Evolutionary conservation across 2,113 vertebrate species (phyloP), one percentile per base, ranked within the genome.

Genomic region (Zapornia atra): DNA sequence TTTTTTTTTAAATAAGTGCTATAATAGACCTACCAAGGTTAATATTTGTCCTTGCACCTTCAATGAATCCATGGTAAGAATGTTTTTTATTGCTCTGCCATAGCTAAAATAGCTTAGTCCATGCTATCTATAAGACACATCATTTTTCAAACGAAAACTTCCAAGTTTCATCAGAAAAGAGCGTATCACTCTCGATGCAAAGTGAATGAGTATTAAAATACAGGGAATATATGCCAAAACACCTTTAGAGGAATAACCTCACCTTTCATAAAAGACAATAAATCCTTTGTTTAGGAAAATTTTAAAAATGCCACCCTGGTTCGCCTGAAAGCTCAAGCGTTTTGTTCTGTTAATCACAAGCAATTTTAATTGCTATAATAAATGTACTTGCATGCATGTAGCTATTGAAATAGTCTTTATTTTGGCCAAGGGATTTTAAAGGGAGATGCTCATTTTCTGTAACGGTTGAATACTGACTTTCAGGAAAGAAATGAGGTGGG

Each of bases 11-110:
- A 97, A 78, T 95, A 98, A 97, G 94, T 97, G 84, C 79, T 97
- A 36, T 95, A 97, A 97, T 97, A 97, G 82, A 97, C 82, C 34
- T 95, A 95, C 96, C 96, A 97, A 98, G 97, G 96, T 98, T 98
- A 98, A 97, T 97, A 96, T 96, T 88, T 97, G 97, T 97, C 98
- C 97, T 98, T 98, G 97, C 64, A 97, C 97, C 92, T 98, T 88
- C 96, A 89, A 69, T 94, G 95, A 98, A 98, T 97, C 94, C 94
- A 83, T 93, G 72, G 91, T 91, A 97, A 97, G 92, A 97, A 96
- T 95, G 84, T 92, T 97, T 98, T 98, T 98, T 98, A 97, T 98
- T 97, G 96, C 95, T 96, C 95, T 97, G 95, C 97, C 93, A 84
- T 96, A 93, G 90, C 95, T 98, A 97, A 98, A 98, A 98, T 96